Conservation (phyloP, 2,888 invertebrate species). For the Rhorus exstirpatorius region DNA sequence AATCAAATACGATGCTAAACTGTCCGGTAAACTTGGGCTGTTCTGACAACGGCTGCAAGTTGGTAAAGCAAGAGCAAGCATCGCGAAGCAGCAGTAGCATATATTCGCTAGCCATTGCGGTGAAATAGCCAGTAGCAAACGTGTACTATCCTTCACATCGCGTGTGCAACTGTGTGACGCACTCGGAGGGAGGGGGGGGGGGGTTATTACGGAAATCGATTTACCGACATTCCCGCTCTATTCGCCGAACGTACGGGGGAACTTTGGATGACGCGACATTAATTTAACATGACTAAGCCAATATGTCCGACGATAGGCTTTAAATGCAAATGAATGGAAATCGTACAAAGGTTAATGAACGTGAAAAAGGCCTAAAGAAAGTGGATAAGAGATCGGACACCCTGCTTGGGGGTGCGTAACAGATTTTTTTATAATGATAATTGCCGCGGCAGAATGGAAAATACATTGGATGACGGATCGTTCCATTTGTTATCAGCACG, state of each 20-base stretch:
- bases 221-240: constrained; percentile 51
- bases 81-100: constrained; percentile 2
- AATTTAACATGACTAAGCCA: constrained; percentile 51
- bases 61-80: constrained; percentile 54
- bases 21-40: constrained; percentile 66
- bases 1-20: constrained; percentile 66
- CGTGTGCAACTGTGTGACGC: constrained; percentile 67
- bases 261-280: constrained; percentile 60
- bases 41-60: constrained; percentile 58
- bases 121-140: constrained; percentile 35
- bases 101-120: constrained; percentile 16
- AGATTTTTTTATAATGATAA: constrained; percentile 11
- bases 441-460: background rate
- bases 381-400: background rate
- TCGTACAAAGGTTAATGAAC: constrained; percentile 30
- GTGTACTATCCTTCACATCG: constrained; percentile 59
- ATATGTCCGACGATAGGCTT: constrained; percentile 28
- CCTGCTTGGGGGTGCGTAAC: background rate
- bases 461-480: constrained; percentile 4
- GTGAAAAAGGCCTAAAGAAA: constrained; percentile 1
- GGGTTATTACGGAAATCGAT: constrained; percentile 67
- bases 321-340: constrained; percentile 32
- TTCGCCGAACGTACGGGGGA: constrained; percentile 43
- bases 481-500: constrained; percentile 14
- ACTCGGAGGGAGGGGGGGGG: too few relatives aligned